Percentiles rank a stretch among this genome's conserved stretches.
Conservation (phyloP, 2,888 invertebrate species). For the Phragmatobia fuliginosa region DNA sequence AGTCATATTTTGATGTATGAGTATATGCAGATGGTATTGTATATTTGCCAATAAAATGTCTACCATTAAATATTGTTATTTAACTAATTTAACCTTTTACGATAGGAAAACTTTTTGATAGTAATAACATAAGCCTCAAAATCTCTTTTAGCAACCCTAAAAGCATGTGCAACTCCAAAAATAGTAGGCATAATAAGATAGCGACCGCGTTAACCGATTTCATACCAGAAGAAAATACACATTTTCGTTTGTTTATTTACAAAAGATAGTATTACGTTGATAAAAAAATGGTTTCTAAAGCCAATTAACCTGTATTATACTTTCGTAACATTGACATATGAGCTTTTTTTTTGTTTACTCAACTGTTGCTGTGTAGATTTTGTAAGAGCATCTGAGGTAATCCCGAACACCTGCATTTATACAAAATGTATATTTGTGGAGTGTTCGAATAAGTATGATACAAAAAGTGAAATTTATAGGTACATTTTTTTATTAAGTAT, state of each 20-base stretch:
- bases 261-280: constrained; percentile 33
- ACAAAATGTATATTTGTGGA: not conserved
- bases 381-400: constrained; percentile 19
- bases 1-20: not conserved
- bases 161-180: constrained; percentile 38
- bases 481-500: no score
- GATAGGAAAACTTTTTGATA: not conserved
- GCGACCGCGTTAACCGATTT: constrained; percentile 47
- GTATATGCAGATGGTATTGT: not conserved
- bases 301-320: constrained; percentile 37
- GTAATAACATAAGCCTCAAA: not conserved
- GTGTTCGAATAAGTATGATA: not conserved
- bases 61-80: not conserved
- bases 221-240: constrained; percentile 31
- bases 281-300: constrained; percentile 24
- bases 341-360: constrained; percentile 13
- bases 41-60: not conserved
- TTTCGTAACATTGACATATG: constrained; percentile 26
- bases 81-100: not conserved
- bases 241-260: constrained; percentile 37
- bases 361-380: constrained; percentile 19
- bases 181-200: constrained; percentile 35
- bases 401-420: constrained; percentile 16
- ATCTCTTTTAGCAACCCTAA: constrained; percentile 16
- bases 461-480: not conserved